Percentiles rank a stretch among this genome's conserved stretches.
Conservation (phyloP, 2,888 invertebrate genomes). For the Dastarcus helophoroides region DNA sequence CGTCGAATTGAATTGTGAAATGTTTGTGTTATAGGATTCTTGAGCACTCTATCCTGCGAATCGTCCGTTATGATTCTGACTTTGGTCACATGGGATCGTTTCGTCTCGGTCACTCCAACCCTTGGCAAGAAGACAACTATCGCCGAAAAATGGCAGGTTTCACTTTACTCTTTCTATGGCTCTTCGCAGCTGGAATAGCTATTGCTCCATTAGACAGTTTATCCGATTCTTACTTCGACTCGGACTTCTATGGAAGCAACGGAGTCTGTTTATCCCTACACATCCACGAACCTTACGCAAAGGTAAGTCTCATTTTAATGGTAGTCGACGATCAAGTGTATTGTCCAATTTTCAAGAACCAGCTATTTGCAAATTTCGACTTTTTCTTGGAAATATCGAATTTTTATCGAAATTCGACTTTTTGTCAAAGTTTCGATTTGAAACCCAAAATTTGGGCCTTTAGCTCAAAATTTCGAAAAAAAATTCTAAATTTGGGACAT, state of each 20-base stretch:
- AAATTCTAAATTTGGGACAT: too few species aligned
- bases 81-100: constrained; percentile 50
- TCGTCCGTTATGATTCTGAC: constrained; percentile 48
- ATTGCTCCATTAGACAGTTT: constrained; percentile 37
- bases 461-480: too few species aligned
- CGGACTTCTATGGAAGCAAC: constrained; percentile 47
- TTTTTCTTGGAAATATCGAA: too few species aligned
- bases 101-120: constrained; percentile 48
- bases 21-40: constrained; percentile 37
- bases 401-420: too few species aligned
- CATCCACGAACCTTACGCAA: constrained; percentile 49
- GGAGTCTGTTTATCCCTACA: constrained; percentile 49
- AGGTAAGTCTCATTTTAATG: too few species aligned
- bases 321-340: too few species aligned
- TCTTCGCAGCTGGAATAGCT: constrained; percentile 38
- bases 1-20: too few species aligned
- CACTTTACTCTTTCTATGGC: constrained; percentile 41
- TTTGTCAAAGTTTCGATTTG: too few species aligned
- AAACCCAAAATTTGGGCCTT: too few species aligned
- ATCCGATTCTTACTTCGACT: constrained; percentile 41
- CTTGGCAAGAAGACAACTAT: constrained; percentile 37
- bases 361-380: too few species aligned
- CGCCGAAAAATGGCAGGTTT: constrained; percentile 37
- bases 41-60: constrained; percentile 49
- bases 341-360: too few species aligned